Conservation (phyloP, 2,888 invertebrate genomes). For the Plebejus argus region DNA sequence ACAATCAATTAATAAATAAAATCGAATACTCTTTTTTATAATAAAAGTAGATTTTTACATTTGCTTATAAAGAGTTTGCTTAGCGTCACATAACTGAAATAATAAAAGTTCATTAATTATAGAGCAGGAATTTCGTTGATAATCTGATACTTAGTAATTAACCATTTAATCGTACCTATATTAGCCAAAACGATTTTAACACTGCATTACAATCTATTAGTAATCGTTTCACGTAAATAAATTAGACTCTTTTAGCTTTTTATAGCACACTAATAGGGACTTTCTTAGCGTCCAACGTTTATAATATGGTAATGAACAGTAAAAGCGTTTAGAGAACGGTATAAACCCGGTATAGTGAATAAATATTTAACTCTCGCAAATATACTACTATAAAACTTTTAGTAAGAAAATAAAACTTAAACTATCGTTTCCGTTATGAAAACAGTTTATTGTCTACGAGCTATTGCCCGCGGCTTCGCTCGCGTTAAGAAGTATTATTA, state of each 20-base stretch:
- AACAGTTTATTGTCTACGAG: neutral
- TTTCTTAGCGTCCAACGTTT: neutral
- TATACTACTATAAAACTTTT: neutral
- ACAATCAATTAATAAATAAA: no score
- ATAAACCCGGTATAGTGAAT: neutral
- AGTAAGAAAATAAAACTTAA: neutral
- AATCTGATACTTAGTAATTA: no score
- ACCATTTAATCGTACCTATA: neutral
- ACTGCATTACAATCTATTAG: neutral
- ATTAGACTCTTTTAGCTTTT: neutral
- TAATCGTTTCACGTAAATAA: neutral
- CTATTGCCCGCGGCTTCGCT: no score
- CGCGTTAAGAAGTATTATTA: no score
- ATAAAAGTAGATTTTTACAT: no score
- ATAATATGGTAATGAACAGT: neutral
- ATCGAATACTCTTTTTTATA: no score
- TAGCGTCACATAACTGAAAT: no score
- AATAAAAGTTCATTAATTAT: no score
- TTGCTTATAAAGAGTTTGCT: no score
- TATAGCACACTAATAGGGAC: neutral
- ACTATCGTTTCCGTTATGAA: neutral
- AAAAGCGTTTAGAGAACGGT: neutral
- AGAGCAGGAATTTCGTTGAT: no score
- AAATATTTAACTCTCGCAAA: neutral
- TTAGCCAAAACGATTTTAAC: neutral